A percentile compares a stretch with the other conserved stretches of the same genome.
Conservation (phyloP, 2,888 invertebrate genomes). For the Noctua comes region DNA sequence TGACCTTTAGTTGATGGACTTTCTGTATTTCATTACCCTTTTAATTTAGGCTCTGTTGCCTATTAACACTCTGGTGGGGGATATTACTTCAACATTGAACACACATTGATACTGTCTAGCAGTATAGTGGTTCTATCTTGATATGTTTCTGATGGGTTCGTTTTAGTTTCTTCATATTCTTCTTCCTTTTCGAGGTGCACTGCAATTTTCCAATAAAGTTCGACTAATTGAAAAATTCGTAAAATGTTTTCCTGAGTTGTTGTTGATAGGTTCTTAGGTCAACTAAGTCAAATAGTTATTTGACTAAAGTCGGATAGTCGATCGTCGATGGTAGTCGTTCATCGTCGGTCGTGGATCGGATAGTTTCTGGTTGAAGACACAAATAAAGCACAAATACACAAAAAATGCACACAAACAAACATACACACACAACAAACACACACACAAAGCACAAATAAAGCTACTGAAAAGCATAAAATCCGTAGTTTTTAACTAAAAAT, state of each 20-base stretch:
- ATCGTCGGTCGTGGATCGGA: too few species aligned
- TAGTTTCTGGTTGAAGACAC: neutral
- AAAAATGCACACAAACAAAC: too few species aligned
- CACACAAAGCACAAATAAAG: neutral
- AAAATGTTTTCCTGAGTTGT: neutral
- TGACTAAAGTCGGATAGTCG: neutral
- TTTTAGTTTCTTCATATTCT: neutral
- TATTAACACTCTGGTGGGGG: neutral
- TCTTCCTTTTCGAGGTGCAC: neutral
- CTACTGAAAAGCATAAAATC: neutral
- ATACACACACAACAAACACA: too few species aligned
- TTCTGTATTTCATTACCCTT: neutral
- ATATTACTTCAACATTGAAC: neutral
- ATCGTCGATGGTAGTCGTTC: too few species aligned
- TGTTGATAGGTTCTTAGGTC: neutral
- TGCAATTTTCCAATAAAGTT: neutral
- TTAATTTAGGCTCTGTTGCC: neutral
- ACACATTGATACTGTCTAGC: neutral
- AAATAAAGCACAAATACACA: neutral
- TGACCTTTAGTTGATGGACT: slow-evolving; percentile 2
- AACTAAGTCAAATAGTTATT: neutral
- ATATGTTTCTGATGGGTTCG: neutral
- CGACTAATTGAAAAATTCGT: neutral
- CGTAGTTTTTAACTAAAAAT: neutral
- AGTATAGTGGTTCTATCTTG: neutral